Percentiles rank a stretch among this genome's conserved stretches.
Conservation (phyloP, 2,888 invertebrate species). For the Dynastes maya region DNA sequence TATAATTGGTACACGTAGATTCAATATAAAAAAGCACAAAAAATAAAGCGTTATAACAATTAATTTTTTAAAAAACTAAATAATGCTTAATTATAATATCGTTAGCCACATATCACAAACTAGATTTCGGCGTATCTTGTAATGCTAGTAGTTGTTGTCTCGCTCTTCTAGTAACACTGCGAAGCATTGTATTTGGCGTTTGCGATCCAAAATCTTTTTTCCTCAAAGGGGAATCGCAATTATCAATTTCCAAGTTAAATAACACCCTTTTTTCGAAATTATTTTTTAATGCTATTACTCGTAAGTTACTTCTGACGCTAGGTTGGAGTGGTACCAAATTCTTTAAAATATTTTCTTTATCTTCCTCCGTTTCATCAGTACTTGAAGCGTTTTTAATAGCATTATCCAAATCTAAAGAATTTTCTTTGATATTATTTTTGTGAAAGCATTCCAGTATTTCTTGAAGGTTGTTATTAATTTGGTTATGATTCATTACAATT, state of each 20-base stretch:
- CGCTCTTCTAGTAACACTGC: neutral
- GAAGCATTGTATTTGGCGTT: conserved; percentile 35
- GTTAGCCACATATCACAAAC: neutral
- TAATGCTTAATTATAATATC: neutral
- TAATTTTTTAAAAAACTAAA: neutral
- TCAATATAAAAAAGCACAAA: too few relatives aligned
- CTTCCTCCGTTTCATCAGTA: neutral
- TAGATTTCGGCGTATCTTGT: conserved; percentile 30
- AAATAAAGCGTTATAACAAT: too few relatives aligned
- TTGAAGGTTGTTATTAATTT: conserved; percentile 14
- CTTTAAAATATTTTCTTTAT: neutral
- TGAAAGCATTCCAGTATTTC: neutral
- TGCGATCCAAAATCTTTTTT: neutral
- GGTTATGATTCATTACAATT: conserved; percentile 11
- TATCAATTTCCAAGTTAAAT: conserved; percentile 6
- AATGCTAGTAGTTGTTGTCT: conserved; percentile 7
- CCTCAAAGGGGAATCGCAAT: neutral
- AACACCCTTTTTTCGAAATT: conserved; percentile 23
- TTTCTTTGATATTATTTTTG: neutral
- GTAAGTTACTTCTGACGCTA: neutral
- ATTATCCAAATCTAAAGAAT: too few relatives aligned
- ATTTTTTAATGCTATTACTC: conserved; percentile 5
- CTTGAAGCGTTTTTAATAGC: neutral
- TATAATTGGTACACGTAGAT: too few relatives aligned
- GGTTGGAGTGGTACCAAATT: neutral